Evolutionary conservation across 2,888 invertebrate genomes (phyloP), one percentile per base, ranked within the genome.

Genomic region (Palloptera scutellata): DNA sequence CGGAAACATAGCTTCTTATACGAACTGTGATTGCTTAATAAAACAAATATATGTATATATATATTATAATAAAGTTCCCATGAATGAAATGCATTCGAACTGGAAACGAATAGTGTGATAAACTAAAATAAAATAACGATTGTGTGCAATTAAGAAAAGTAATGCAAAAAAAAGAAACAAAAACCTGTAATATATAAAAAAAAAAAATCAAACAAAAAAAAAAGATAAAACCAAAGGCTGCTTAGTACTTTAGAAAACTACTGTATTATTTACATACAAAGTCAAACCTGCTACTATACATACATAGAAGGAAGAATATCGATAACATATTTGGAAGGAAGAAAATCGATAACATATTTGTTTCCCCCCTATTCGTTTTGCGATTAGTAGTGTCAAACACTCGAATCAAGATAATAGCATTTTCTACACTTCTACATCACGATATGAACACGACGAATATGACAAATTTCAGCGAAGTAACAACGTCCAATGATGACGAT

Each of bases 91-190:
- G 42, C 8, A 11, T 30, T 4, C 9, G 42, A 63, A 72, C 75
- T 77, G 76, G 75, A 42, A 11, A 76, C 72, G 72, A 73, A 73
- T 63, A 70, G 75, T 77, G 77, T 72, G 73, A 70, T 69, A 59
- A 61, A 70, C 53, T 30, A 19, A 54, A 30, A 30, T 30, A 6
- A 30, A 30, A 60, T 48, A 48, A 52, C 61, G 68, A 73, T 67
- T 62, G 70, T 70, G 72, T 74, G 70, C 68, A 72, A 75, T 73
- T 72, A 69, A 55, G 51, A 65, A 71, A 72, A 57, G 45, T 40
- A 64, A 51, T 57, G 55, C 51, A 30, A 48, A 45, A 41, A 30
- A 30, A 45, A 55, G 48, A 41, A 30, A 45, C 17, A 45, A 13
- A 41, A 15, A 19, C 15, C 42, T 19, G 45, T 40, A 64, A 51